phyloP scores from a whole-genome alignment of 2,113 vertebrate species.

The Cairina moschata region DNA sequence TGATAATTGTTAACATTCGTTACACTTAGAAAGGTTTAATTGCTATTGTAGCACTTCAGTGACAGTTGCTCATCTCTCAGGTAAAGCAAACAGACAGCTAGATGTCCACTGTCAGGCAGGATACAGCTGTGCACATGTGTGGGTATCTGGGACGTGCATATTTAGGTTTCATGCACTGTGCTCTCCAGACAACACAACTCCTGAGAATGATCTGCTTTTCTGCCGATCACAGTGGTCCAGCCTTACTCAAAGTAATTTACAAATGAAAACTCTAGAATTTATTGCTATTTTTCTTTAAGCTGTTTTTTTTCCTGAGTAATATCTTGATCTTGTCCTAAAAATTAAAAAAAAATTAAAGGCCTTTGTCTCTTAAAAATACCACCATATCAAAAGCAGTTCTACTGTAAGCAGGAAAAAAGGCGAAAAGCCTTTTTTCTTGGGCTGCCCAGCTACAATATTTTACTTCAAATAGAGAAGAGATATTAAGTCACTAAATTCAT shows the following conservation, averaged over 20 bases:
- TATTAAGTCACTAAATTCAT: background rate
- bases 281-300: background rate
- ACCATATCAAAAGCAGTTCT: background rate
- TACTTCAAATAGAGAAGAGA: background rate
- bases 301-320: background rate
- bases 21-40: background rate
- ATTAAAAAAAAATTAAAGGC: fast-evolving
- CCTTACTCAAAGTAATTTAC: background rate
- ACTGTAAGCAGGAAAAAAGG: background rate
- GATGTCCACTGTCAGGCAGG: background rate
- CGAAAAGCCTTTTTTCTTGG: background rate
- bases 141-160: background rate
- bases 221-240: background rate
- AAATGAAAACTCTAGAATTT: background rate
- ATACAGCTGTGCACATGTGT: background rate
- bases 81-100: background rate
- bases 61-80: background rate
- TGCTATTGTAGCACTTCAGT: background rate
- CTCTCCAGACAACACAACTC: background rate
- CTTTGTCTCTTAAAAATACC: background rate
- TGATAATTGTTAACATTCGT: background rate
- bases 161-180: background rate
- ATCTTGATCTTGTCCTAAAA: background rate
- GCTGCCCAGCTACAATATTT: background rate
- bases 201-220: background rate